These are phyloP conservation scores for Montipora cactus DNA, from an alignment of 64 coral and sea anemone species.

Conservation along the genomic window DNA sequence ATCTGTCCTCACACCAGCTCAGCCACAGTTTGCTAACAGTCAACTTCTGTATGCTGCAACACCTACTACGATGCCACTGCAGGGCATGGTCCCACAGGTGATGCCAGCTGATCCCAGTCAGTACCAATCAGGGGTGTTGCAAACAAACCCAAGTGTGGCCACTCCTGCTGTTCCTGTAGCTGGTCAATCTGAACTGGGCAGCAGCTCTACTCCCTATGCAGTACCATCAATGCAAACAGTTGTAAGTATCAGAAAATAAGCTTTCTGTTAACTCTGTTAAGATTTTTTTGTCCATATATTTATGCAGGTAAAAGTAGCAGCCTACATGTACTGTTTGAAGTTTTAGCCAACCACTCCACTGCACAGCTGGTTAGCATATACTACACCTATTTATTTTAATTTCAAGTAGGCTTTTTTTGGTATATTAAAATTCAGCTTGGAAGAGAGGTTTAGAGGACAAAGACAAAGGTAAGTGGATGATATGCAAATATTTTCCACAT, in stretches of 20 bases:
- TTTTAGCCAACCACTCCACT: too few relatives aligned
- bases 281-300: too few relatives aligned
- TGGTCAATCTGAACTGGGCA: constrained; percentile 29
- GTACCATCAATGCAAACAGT: neutral
- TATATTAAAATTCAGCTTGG: too few relatives aligned
- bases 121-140: neutral
- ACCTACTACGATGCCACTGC: neutral
- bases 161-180: neutral
- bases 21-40: constrained; percentile 29
- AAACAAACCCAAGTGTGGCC: neutral
- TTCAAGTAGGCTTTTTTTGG: too few relatives aligned
- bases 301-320: neutral
- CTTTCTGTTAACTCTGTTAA: too few relatives aligned
- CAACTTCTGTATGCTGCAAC: constrained; percentile 19
- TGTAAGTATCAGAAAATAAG: neutral
- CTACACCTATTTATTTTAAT: too few relatives aligned
- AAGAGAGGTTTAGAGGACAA: too few relatives aligned
- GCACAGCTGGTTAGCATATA: too few relatives aligned
- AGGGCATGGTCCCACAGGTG: constrained; percentile 14
- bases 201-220: neutral
- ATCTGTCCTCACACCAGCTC: constrained; percentile 16
- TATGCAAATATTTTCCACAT: too few relatives aligned
- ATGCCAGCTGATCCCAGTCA: neutral
- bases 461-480: too few relatives aligned
- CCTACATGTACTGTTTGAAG: too few relatives aligned